Conservation (phyloP, 2,797 vertebrate species). For the Halcyon leucocephala region DNA sequence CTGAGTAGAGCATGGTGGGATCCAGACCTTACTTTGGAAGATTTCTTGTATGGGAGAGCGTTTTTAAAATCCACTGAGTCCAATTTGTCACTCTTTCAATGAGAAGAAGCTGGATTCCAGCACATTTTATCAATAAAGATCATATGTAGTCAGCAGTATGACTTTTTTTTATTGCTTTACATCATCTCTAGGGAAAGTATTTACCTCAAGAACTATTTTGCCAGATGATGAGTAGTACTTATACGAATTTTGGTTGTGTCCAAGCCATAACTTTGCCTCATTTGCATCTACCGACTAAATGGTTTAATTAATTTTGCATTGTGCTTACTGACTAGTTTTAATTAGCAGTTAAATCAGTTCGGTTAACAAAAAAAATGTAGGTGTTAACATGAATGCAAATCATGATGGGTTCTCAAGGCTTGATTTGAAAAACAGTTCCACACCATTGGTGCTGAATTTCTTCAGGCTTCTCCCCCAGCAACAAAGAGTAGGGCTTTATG, state of each 20-base stretch:
- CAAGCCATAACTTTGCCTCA: constrained; percentile 71
- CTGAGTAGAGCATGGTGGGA: background rate
- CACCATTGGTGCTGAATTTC: constrained; percentile 70
- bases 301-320: constrained; percentile 83
- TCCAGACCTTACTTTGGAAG: background rate
- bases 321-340: constrained; percentile 83
- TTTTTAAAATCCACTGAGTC: constrained; percentile 37
- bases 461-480: constrained; percentile 33
- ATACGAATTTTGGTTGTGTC: constrained; percentile 72
- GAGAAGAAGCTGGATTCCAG: constrained; percentile 33
- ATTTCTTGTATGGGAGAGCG: background rate
- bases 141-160: constrained; percentile 64
- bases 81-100: constrained; percentile 33
- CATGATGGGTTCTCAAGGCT: constrained; percentile 63
- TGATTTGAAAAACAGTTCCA: constrained; percentile 71
- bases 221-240: constrained; percentile 67
- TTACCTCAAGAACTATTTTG: constrained; percentile 64
- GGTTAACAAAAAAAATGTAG: constrained; percentile 77
- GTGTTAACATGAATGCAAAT: constrained; percentile 81
- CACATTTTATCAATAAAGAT: constrained; percentile 67
- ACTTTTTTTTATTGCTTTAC: constrained; percentile 49
- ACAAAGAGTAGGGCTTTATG: constrained; percentile 33
- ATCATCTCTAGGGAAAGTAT: constrained; percentile 55
- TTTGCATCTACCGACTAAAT: constrained; percentile 80
- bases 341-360: constrained; percentile 85